phyloP scores from a whole-genome alignment of 2,888 invertebrate species.

The Pachymerium ferrugineum region DNA sequence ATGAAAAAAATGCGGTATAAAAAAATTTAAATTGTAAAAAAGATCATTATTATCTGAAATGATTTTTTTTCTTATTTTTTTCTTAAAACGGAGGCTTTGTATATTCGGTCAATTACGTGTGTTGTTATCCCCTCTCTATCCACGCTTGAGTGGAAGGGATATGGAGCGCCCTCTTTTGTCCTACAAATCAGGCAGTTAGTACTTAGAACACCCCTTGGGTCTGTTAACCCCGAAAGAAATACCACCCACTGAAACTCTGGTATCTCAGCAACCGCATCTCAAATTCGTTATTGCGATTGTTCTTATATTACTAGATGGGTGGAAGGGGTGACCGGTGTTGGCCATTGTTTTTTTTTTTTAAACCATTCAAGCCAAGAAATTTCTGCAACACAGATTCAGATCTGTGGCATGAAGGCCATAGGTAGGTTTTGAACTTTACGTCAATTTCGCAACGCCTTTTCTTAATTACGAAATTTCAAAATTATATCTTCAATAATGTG shows the following conservation, averaged over 20 bases:
- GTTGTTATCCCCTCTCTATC: neutral
- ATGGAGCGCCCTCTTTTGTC: constrained; percentile 1
- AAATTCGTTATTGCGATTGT: neutral
- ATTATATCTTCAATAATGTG: no score
- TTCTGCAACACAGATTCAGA: neutral
- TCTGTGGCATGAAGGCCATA: neutral
- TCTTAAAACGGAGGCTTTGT: neutral
- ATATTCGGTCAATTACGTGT: constrained; percentile 2
- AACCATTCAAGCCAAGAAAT: neutral
- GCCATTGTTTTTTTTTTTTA: neutral
- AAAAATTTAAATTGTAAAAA: no score
- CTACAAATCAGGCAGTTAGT: constrained; percentile 22
- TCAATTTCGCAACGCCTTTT: no score
- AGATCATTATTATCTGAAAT: no score
- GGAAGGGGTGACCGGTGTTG: neutral
- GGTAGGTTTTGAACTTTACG: neutral
- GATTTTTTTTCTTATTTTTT: no score
- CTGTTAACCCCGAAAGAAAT: neutral
- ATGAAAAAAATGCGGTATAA: no score
- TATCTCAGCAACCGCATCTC: neutral
- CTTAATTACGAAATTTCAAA: neutral
- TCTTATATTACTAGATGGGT: neutral
- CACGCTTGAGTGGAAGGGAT: constrained; percentile 11
- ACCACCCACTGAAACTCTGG: neutral
- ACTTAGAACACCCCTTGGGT: constrained; percentile 2